Conservation (phyloP, 1,140 invertebrate genomes). For the Caenorhabditis tropicalis region DNA sequence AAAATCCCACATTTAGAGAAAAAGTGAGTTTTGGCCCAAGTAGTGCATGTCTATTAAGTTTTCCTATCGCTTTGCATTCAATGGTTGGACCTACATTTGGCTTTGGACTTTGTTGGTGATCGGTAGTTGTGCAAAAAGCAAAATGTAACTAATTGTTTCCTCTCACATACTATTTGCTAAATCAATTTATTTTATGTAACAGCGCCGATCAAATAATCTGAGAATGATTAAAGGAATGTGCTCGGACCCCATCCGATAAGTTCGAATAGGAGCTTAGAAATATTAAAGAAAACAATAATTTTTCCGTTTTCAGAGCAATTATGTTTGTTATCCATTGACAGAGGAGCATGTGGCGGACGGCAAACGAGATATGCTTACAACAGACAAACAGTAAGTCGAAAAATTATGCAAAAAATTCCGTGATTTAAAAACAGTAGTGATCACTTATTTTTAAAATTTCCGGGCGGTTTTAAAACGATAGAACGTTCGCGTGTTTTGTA, state of each 20-base stretch:
- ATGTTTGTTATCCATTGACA: constrained; percentile 69
- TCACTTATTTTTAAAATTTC: too few relatives aligned
- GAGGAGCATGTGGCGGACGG: constrained; percentile 67
- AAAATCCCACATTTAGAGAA: not conserved
- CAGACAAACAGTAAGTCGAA: constrained; percentile 63
- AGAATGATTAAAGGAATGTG: constrained; percentile 6
- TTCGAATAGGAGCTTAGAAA: not conserved
- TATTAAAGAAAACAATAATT: not conserved
- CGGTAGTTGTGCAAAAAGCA: not conserved
- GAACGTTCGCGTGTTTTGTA: too few relatives aligned
- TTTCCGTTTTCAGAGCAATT: constrained; percentile 64
- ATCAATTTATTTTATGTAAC: constrained; percentile 48
- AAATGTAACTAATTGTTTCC: not conserved
- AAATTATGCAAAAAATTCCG: too few relatives aligned
- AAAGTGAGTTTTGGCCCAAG: not conserved
- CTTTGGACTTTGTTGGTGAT: not conserved
- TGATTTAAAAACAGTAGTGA: not conserved
- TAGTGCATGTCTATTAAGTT: not conserved
- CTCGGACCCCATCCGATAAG: not conserved
- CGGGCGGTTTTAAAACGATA: too few relatives aligned
- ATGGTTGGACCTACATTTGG: not conserved
- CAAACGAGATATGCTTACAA: constrained; percentile 70
- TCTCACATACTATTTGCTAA: not conserved
- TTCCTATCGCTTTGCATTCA: constrained; percentile 15
- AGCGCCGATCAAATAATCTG: constrained; percentile 50